Conservation (phyloP, 2,113 vertebrate genomes). For the Monopterus albus region DNA sequence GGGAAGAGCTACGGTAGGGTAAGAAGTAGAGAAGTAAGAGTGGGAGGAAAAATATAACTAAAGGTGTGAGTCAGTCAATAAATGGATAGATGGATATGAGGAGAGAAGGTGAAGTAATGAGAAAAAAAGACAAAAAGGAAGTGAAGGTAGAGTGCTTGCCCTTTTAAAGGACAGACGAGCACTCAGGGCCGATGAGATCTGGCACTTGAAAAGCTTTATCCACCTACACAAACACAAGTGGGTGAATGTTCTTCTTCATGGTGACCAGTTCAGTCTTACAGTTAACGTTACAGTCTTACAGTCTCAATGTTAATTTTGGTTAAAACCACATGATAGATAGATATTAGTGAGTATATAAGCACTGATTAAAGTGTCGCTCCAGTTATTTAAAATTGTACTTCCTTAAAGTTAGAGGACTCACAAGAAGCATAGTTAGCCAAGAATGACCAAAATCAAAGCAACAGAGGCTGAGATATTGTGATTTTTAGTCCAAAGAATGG, state of each 20-base stretch:
- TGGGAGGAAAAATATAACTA: constrained; percentile 58
- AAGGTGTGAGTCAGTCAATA: constrained; percentile 25
- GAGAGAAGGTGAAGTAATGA: constrained; percentile 6
- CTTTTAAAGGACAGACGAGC: constrained; percentile 41
- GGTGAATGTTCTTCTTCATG: not conserved
- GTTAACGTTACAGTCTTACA: not conserved
- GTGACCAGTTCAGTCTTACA: constrained; percentile 8
- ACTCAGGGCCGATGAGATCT: constrained; percentile 15
- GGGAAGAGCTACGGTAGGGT: no score
- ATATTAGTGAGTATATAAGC: no score
- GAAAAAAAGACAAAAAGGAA: not conserved
- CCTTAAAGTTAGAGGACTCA: not conserved
- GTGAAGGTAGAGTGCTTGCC: constrained; percentile 27
- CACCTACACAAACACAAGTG: not conserved
- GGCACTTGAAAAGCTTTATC: constrained; percentile 11
- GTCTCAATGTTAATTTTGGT: not conserved
- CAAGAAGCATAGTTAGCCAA: not conserved
- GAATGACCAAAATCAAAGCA: not conserved
- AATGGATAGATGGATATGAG: constrained; percentile 41
- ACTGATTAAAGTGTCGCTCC: not conserved
- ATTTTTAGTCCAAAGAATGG: not conserved
- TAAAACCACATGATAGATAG: not conserved
- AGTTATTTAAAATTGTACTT: not conserved
- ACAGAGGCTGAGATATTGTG: not conserved
- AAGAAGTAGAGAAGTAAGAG: constrained; percentile 13